Evolutionary conservation across 2,888 invertebrate species (phyloP).

Genomic region (Luperina nickerlii): DNA sequence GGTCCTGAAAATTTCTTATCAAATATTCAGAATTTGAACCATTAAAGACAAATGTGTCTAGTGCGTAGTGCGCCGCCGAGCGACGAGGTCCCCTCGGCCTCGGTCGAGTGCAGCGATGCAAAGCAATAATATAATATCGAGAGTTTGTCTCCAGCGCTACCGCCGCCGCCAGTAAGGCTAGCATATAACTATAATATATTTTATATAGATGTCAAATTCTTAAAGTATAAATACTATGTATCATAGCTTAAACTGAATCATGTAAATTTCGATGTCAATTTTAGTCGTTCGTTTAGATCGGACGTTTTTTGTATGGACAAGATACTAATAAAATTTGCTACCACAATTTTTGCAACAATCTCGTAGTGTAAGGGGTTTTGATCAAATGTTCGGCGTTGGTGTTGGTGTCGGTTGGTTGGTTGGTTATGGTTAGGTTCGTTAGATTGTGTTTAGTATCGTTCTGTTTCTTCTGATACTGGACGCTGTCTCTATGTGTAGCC

Average conservation of each 20-base stretch:
- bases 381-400: constrained; percentile 79
- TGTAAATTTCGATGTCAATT: constrained; percentile 90
- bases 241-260: constrained; percentile 86
- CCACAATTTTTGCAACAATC: constrained; percentile 87
- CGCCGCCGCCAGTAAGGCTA: constrained; percentile 51
- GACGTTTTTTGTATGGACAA: constrained; percentile 80
- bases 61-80: constrained; percentile 11
- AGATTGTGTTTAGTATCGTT: constrained; percentile 72
- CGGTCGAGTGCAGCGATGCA: constrained; percentile 35
- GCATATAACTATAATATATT: constrained; percentile 80
- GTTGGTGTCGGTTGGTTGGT: constrained; percentile 71
- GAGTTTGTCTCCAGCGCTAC: constrained; percentile 21
- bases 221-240: constrained; percentile 82
- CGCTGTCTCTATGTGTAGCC: constrained; percentile 58
- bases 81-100: constrained; percentile 31
- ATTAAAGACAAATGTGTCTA: neutral
- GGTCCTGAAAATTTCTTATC: neutral
- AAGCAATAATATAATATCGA: constrained; percentile 53
- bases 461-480: constrained; percentile 59
- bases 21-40: neutral
- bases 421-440: constrained; percentile 75
- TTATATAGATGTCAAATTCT: constrained; percentile 88
- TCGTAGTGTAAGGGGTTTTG: constrained; percentile 81
- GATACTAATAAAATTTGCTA: constrained; percentile 81
- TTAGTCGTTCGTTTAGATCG: constrained; percentile 83